Conservation (phyloP, 1,140 invertebrate species). For the Scylla paramamosain region DNA sequence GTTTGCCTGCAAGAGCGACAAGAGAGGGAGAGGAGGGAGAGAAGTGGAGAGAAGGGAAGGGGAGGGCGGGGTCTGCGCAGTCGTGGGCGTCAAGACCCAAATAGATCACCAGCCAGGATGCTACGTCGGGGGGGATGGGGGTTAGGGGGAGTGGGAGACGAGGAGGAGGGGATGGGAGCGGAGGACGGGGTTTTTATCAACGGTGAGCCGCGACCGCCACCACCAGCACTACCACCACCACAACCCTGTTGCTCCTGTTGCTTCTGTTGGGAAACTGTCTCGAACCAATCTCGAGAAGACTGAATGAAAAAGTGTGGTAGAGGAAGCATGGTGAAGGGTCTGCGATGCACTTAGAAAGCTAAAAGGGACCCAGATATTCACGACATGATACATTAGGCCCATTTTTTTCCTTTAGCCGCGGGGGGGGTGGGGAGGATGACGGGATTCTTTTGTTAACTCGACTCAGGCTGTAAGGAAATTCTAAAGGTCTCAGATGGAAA, state of each 20-base stretch:
- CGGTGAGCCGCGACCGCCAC: background rate
- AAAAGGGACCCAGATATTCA: background rate
- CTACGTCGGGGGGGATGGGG: background rate
- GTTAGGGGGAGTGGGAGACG: background rate
- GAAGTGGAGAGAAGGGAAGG: background rate
- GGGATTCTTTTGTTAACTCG: too few species aligned
- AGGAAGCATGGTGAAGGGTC: background rate
- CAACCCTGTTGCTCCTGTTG: background rate
- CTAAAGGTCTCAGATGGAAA: background rate
- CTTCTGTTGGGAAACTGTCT: background rate
- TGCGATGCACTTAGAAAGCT: background rate
- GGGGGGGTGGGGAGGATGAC: background rate
- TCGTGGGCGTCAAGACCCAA: conserved; percentile 50
- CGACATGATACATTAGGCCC: background rate
- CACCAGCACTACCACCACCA: background rate
- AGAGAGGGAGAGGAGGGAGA: background rate
- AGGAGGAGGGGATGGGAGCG: background rate
- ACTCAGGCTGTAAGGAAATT: background rate
- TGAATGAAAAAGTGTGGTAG: background rate
- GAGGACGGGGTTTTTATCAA: conserved; percentile 44
- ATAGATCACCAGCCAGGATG: conserved; percentile 51
- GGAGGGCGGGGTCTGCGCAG: conserved; percentile 45
- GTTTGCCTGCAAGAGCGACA: conserved; percentile 33
- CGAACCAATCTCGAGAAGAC: background rate
- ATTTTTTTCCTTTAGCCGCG: background rate